Base-by-base conservation (phyloP, 2,113 vertebrate species). In the Bos indicus region DNA sequence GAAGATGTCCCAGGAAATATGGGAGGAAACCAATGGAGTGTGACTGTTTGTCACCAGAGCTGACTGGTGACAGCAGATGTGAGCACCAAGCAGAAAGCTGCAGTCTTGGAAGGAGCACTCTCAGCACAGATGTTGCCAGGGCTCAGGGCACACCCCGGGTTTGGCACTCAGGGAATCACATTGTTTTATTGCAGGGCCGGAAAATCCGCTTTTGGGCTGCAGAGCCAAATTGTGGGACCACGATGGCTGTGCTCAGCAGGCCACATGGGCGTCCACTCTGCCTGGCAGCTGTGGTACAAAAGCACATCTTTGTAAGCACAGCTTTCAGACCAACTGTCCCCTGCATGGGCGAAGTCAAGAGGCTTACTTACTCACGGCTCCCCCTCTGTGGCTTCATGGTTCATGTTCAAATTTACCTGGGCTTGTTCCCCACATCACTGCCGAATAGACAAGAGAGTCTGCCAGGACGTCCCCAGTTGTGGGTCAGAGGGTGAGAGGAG, bases 41-140 rank as follows among this genome's bases (percentile, higher is more conserved):
- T 90, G 97, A 95, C 90, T 88, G 80, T 54, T 40, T 97, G 95
- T 98, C 87, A 88, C 91, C 92, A 64, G 48, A 97, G 92, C 97
- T 51, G n/a, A 88, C 90, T 19, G 89, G 64, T 92, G 96, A 97
- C 93, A 98, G 98, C 95, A 96, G 96, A 97, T 96, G 91, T 57
- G 96, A 97, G 90, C 48, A 48, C 56, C 19, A 25, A 89, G 60
- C n/a, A 96, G 92, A 91, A 85, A 87, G 82, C 83, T 48, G 51
- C 90, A 62, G 88, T 40, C 46, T 36, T n/a, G 81, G 78, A 78
- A 77, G 95, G 89, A n/a, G 56, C 57, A 54, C 56, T 26, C 71
- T 94, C 88, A 10, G 74, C 12, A 16, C 92, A 95, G 14, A 43
- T 7, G 4, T 40, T 40, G 89, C 87, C 56, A 11, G 2, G 67